Base-by-base conservation (phyloP, 2,888 invertebrate species). In the Hydriomena furcata region DNA sequence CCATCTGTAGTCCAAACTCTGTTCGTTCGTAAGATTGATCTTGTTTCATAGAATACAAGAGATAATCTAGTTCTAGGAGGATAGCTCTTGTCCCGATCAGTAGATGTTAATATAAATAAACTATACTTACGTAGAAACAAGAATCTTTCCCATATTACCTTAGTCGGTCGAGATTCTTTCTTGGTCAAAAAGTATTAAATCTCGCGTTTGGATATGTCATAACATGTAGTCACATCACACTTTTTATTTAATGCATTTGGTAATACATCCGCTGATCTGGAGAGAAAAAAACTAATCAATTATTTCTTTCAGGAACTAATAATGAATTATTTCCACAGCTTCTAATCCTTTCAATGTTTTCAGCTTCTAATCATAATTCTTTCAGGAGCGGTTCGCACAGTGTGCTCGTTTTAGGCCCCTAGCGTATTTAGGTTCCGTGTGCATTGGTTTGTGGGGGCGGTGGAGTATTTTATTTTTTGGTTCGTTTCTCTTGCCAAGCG, bases 221-320 rank as follows among this genome's bases (percentile, higher is more conserved):
- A n/a, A n/a, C n/a, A n/a, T n/a, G n/a, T n/a, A n/a, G n/a, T n/a
- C n/a, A n/a, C n/a, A n/a, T n/a, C n/a, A n/a, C n/a, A n/a, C n/a
- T n/a, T n/a, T n/a, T n/a, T n/a, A n/a, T n/a, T n/a, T n/a, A n/a
- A n/a, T n/a, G n/a, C n/a, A n/a, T n/a, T n/a, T n/a, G n/a, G n/a
- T n/a, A n/a, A n/a, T n/a, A 52, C 46, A 43, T 46, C 48, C 28
- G 31, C 37, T 38, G 65, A 38, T 25, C 44, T 30, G 24, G 17
- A 44, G n/a, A n/a, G n/a, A n/a, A n/a, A 17, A 24, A 7, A 36
- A 72, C 66, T 80, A 76, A 80, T 73, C 6, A 51, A 3, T 69
- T 78, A n/a, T n/a, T 34, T 57, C 31, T 84, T 84, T 62, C 83
- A 83, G 83, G 68, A 35, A 65, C 58, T 84, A 84, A 84, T 77